Evolutionary conservation across 2,888 invertebrate species (phyloP).

Genomic region (Rapana venosa): DNA sequence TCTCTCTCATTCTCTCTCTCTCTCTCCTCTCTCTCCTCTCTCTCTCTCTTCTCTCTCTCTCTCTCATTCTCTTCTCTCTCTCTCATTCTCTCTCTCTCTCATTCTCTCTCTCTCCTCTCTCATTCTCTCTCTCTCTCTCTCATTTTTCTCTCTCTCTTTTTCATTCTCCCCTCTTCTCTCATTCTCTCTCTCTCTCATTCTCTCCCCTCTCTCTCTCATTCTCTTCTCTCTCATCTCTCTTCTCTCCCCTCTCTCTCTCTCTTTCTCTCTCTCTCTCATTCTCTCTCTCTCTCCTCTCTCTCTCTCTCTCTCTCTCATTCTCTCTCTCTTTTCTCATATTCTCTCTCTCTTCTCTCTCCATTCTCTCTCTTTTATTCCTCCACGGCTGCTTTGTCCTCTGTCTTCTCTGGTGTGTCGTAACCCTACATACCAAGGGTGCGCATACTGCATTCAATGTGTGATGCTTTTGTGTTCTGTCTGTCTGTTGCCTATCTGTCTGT

Average conservation of each 20-base stretch:
- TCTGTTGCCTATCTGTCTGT: too few relatives aligned
- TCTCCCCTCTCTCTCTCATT: not conserved
- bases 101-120: not conserved
- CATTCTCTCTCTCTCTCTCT: not conserved
- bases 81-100: too few relatives aligned
- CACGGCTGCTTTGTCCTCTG: too few relatives aligned
- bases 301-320: too few relatives aligned
- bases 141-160: not conserved
- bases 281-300: not conserved
- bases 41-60: not conserved
- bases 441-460: too few relatives aligned
- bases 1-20: too few relatives aligned
- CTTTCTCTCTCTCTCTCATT: not conserved
- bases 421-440: too few relatives aligned
- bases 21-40: not conserved
- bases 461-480: too few relatives aligned
- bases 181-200: not conserved
- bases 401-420: too few relatives aligned
- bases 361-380: too few relatives aligned
- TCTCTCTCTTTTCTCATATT: not conserved
- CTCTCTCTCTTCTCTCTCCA: slow-evolving; percentile 7
- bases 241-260: not conserved
- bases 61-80: too few relatives aligned
- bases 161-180: not conserved
- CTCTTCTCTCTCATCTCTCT: not conserved